phyloP scores from a whole-genome alignment of 2,797 vertebrate species.

The Urosaurus nigricauda region DNA sequence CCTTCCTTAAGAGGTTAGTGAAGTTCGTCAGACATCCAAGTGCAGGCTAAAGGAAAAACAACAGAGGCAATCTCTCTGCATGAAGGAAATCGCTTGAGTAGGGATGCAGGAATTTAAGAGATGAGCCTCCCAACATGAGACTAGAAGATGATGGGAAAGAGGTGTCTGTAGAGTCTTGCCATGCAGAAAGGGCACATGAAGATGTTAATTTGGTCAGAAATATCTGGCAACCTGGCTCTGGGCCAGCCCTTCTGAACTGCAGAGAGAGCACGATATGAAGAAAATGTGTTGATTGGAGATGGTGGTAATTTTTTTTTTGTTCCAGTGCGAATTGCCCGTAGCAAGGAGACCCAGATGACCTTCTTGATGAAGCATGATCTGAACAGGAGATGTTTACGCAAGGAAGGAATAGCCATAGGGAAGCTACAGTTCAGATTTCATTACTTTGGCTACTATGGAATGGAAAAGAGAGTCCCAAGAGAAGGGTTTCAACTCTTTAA shows the following conservation, averaged over 20 bases:
- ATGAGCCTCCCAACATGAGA: constrained; percentile 11
- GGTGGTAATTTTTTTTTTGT: constrained; percentile 31
- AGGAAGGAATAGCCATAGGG: constrained; percentile 19
- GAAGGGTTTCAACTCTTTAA: background rate
- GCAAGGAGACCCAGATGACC: background rate
- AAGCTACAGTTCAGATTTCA: constrained; percentile 40
- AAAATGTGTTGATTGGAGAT: background rate
- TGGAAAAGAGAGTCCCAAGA: background rate
- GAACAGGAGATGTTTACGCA: constrained; percentile 28
- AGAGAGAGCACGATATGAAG: background rate
- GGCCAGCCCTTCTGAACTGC: background rate
- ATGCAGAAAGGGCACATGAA: background rate
- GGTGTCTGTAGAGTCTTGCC: rapidly evolving
- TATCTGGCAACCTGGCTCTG: background rate
- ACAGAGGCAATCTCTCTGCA: background rate
- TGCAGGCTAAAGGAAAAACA: background rate
- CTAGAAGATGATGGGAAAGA: background rate
- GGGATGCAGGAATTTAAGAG: constrained; percentile 9
- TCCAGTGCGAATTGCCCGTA: constrained; percentile 20
- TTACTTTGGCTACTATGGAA: constrained; percentile 26
- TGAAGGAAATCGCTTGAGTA: background rate
- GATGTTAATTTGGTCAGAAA: constrained; percentile 7
- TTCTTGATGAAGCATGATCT: constrained; percentile 33
- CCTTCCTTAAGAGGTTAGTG: background rate
- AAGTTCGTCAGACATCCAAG: constrained; percentile 4